Evolutionary conservation across 2,797 vertebrate genomes (phyloP).

Genomic region (Hydrophis major): DNA sequence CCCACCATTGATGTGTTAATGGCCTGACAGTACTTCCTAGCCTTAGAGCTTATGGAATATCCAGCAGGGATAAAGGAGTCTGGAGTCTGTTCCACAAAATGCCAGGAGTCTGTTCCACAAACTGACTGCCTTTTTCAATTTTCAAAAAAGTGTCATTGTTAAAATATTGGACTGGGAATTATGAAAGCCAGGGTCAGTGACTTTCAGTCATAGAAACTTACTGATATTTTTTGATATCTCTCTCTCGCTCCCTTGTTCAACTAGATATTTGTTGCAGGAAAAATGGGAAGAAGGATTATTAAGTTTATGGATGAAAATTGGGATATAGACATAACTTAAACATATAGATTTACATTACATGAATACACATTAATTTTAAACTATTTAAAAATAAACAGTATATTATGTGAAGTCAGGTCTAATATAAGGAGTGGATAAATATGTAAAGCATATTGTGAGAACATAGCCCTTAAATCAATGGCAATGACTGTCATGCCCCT

Average conservation of each 20-base stretch:
- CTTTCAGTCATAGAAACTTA: not conserved
- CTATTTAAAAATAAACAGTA: not conserved
- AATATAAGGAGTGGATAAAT: not conserved
- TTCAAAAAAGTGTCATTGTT: not conserved
- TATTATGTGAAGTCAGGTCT: not conserved
- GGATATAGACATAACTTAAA: not conserved
- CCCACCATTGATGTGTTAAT: not conserved
- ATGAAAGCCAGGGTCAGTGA: not conserved
- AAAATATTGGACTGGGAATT: not conserved
- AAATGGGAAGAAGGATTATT: not conserved
- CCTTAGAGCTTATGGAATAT: not conserved
- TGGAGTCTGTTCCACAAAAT: not conserved
- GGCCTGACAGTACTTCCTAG: not conserved
- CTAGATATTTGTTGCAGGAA: not conserved
- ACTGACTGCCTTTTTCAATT: not conserved
- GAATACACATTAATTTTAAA: not conserved
- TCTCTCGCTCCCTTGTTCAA: not conserved
- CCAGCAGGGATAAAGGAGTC: not conserved
- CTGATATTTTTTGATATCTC: not conserved
- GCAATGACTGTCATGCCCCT: not conserved
- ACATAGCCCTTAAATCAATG: not conserved
- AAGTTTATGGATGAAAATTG: not conserved
- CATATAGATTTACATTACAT: not conserved
- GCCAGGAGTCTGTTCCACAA: not conserved
- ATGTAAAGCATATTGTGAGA: not conserved